A percentile compares a stretch with the other conserved stretches of the same genome.
Conservation (phyloP, 2,888 invertebrate species). For the Hemistola chrysoprasaria region DNA sequence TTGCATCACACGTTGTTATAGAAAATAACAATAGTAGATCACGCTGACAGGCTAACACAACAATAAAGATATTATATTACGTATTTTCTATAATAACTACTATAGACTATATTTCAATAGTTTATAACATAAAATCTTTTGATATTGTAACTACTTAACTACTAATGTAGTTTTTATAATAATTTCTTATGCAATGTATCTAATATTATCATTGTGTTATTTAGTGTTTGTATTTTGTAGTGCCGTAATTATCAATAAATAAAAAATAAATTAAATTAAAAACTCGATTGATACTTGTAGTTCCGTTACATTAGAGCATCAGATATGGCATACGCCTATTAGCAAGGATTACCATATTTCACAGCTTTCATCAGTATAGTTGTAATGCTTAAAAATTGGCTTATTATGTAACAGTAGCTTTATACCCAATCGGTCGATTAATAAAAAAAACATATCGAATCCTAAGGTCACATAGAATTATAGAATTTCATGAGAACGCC, state of each 20-base stretch:
- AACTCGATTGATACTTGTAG: too few relatives aligned
- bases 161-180: too few relatives aligned
- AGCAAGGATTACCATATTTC: constrained; percentile 1
- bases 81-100: background rate
- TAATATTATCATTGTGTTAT: background rate
- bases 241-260: too few relatives aligned
- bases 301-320: too few relatives aligned
- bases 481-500: constrained; percentile 26
- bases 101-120: background rate
- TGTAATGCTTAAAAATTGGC: constrained; percentile 10
- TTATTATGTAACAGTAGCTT: too few relatives aligned
- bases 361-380: constrained; percentile 4
- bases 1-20: constrained; percentile 16
- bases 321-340: background rate
- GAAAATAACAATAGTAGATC: constrained; percentile 7
- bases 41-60: constrained; percentile 1
- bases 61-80: background rate
- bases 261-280: too few relatives aligned
- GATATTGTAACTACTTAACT: too few relatives aligned
- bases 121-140: too few relatives aligned
- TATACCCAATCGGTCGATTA: background rate
- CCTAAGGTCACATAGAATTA: constrained; percentile 14
- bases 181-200: too few relatives aligned
- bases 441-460: constrained; percentile 25
- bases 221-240: too few relatives aligned